Evolutionary conservation across 2,888 invertebrate species (phyloP).

Genomic region (Mythimna loreyi): DNA sequence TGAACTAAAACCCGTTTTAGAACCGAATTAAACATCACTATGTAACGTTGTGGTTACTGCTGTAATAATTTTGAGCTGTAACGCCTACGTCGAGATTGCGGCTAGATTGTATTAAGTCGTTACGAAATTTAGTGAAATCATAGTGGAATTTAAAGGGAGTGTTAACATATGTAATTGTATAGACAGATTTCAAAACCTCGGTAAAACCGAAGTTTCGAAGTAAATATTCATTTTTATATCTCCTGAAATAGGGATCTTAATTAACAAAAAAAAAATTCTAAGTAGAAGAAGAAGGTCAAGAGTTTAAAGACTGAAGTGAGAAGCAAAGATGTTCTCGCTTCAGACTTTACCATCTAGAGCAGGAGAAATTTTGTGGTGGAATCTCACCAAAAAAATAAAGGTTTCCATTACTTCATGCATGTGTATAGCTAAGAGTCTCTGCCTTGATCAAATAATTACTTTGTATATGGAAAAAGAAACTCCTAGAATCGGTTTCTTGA

Average conservation of each 20-base stretch:
- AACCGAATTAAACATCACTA: conserved; percentile 67
- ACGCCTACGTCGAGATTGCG: conserved; percentile 49
- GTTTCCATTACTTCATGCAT: too few species aligned
- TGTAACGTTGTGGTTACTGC: conserved; percentile 60
- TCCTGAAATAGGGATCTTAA: not conserved
- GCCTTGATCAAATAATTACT: too few species aligned
- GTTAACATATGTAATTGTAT: not conserved
- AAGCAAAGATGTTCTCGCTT: too few species aligned
- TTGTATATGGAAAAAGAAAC: too few species aligned
- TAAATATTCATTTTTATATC: not conserved
- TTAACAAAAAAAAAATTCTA: not conserved
- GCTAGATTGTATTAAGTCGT: conserved; percentile 42
- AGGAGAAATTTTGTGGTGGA: too few species aligned
- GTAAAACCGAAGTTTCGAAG: not conserved
- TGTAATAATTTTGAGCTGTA: conserved; percentile 59
- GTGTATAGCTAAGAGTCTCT: too few species aligned
- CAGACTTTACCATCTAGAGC: too few species aligned
- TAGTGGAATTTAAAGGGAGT: conserved; percentile 21
- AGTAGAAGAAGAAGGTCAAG: too few species aligned
- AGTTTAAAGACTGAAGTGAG: too few species aligned
- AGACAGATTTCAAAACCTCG: too few species aligned
- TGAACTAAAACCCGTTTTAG: conserved; percentile 72
- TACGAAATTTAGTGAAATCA: conserved; percentile 50
- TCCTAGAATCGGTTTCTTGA: too few species aligned
- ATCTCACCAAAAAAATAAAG: too few species aligned